Conservation (phyloP, 2,888 invertebrate species). For the Troglohyphantes excavatus region DNA sequence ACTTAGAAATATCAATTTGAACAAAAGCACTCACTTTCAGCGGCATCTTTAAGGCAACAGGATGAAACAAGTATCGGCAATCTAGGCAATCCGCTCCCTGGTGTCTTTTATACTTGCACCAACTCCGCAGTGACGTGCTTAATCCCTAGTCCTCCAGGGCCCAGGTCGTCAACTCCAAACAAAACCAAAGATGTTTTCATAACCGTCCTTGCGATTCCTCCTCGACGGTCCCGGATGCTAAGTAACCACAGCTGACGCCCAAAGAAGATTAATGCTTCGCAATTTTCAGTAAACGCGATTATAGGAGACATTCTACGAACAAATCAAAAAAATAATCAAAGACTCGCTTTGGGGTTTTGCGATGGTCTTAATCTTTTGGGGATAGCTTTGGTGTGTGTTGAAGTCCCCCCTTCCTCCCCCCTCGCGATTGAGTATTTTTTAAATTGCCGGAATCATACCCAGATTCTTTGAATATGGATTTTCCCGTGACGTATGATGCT, state of each 20-base stretch:
- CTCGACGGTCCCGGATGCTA: neutral
- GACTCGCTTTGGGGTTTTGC: no score
- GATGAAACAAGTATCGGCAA: neutral
- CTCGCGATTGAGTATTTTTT: no score
- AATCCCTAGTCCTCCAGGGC: neutral
- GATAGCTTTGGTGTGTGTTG: no score
- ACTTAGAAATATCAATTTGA: no score
- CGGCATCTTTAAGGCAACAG: neutral
- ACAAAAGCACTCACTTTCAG: neutral
- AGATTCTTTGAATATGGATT: neutral
- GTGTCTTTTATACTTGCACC: neutral
- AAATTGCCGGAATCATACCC: neutral
- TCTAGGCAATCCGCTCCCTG: neutral
- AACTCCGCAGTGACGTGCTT: neutral
- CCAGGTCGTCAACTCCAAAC: neutral
- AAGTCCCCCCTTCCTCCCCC: no score
- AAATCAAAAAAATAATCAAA: no score
- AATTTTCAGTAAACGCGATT: neutral
- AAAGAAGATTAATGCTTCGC: neutral
- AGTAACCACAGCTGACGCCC: constrained; percentile 5
- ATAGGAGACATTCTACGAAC: neutral
- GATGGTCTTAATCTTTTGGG: no score
- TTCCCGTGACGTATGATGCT: neutral
- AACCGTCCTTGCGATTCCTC: neutral
- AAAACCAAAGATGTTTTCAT: neutral